Percentiles rank a stretch among this genome's conserved stretches.
Conservation (phyloP, 2,113 vertebrate species). For the Macroglossus sobrinus region DNA sequence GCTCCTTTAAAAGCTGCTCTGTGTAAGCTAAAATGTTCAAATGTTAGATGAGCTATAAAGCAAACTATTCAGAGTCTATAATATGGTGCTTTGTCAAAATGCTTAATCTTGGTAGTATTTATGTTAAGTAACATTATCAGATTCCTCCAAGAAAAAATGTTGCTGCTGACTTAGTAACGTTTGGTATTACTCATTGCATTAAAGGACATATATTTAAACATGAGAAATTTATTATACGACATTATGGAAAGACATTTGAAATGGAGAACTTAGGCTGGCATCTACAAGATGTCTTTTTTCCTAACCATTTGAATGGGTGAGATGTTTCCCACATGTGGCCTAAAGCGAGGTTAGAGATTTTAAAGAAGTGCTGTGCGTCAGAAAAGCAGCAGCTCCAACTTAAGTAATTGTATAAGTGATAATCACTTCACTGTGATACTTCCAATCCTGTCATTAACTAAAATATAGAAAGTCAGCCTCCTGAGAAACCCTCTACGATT, state of each 20-base stretch:
- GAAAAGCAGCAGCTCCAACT: not conserved
- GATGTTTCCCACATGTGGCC: not conserved
- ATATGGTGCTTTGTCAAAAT: conserved; percentile 47
- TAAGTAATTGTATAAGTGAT: not conserved
- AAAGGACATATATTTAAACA: not conserved
- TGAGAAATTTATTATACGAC: not conserved
- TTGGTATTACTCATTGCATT: not conserved
- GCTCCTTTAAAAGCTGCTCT: not conserved
- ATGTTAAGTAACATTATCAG: conserved; percentile 19
- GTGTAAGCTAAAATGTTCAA: not conserved
- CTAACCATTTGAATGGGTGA: not conserved
- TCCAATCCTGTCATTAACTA: not conserved
- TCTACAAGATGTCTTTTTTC: not conserved
- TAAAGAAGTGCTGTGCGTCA: not conserved
- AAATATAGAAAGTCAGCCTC: not conserved
- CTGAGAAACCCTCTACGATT: conserved; percentile 11
- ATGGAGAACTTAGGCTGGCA: not conserved
- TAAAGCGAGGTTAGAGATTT: not conserved
- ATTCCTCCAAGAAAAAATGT: not conserved
- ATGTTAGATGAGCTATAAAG: conserved; percentile 38
- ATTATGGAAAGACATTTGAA: not conserved
- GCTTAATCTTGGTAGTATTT: conserved; percentile 43
- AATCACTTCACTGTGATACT: not conserved
- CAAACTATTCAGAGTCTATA: conserved; percentile 42
- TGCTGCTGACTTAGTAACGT: conserved; percentile 4